These are phyloP conservation scores for Drosophila carrolli DNA, from an alignment of 1,140 invertebrate species.

Conservation along the genomic window DNA sequence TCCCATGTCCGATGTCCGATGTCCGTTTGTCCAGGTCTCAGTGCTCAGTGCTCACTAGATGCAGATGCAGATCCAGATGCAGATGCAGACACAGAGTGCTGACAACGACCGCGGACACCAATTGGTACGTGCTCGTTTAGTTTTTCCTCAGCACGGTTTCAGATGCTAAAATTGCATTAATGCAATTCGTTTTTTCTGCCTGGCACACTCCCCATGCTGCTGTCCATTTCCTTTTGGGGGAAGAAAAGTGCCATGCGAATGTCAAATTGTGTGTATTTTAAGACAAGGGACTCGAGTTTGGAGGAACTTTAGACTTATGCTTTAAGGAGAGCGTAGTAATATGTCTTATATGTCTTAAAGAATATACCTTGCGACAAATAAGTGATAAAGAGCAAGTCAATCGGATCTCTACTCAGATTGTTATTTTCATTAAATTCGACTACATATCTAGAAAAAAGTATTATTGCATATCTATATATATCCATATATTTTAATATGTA, in stretches of 20 bases:
- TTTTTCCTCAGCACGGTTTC: slow-evolving; percentile 42
- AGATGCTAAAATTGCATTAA: slow-evolving; percentile 75
- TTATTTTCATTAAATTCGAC: too few species aligned
- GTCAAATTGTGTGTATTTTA: slow-evolving; percentile 57
- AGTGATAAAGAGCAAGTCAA: too few species aligned
- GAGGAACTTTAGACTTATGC: not conserved
- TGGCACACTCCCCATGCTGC: not conserved
- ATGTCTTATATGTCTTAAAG: not conserved
- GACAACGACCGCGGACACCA: slow-evolving; percentile 38
- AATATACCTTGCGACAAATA: too few species aligned
- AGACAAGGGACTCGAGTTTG: slow-evolving; percentile 1
- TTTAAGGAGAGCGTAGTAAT: not conserved
- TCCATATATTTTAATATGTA: too few species aligned
- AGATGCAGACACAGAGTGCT: slow-evolving; percentile 9
- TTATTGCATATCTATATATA: too few species aligned
- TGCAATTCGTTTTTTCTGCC: slow-evolving; percentile 44
- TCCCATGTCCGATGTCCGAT: slow-evolving; percentile 20
- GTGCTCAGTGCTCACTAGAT: slow-evolving; percentile 5
- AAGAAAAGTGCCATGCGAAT: slow-evolving; percentile 52
- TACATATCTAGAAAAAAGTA: too few species aligned
- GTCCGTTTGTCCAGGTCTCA: slow-evolving; percentile 6
- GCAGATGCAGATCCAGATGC: slow-evolving; percentile 19
- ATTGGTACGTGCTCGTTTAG: slow-evolving; percentile 63
- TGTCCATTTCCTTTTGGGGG: slow-evolving; percentile 29
- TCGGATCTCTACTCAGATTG: too few species aligned